phyloP scores from a whole-genome alignment of 2,797 vertebrate species.

The Harpagifer antarcticus region DNA sequence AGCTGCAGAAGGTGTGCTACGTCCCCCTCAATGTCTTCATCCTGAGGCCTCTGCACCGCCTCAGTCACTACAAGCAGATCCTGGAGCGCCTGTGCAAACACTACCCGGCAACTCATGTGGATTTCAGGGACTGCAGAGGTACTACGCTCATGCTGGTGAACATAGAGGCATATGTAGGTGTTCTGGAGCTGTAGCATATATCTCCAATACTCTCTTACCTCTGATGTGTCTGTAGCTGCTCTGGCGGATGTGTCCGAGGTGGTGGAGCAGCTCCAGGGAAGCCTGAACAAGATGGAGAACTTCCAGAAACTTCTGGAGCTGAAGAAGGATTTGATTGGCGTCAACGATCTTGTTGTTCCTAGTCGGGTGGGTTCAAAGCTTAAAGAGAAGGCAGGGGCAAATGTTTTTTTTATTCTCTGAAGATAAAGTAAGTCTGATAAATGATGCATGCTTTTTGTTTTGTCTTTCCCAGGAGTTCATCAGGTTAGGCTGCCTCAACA shows the following conservation, averaged over 20 bases:
- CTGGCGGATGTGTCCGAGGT: slow-evolving; percentile 95
- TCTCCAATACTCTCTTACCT: neutral
- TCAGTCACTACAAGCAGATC: slow-evolving; percentile 98
- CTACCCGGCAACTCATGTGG: slow-evolving; percentile 90
- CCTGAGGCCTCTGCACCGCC: slow-evolving; percentile 95
- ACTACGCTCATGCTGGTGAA: neutral
- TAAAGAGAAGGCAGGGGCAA: neutral
- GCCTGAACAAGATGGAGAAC: slow-evolving; percentile 97
- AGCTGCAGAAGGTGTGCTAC: slow-evolving; percentile 98
- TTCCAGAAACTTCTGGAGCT: slow-evolving; percentile 97
- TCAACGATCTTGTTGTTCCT: slow-evolving; percentile 92
- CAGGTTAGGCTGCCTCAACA: slow-evolving; percentile 97
- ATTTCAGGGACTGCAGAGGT: slow-evolving; percentile 94
- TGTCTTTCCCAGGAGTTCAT: slow-evolving; percentile 91
- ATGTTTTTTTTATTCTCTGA: too few relatives aligned
- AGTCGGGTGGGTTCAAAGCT: slow-evolving; percentile 87
- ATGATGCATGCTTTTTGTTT: slow-evolving; percentile 12
- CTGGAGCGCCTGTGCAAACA: slow-evolving; percentile 97
- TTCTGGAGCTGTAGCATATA: neutral
- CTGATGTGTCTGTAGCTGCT: slow-evolving; percentile 85
- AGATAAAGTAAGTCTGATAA: neutral
- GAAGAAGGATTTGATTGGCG: slow-evolving; percentile 95
- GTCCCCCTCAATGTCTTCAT: slow-evolving; percentile 96
- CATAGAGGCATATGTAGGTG: neutral
- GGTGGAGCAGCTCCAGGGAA: slow-evolving; percentile 92